Base-by-base conservation (phyloP, 2,113 vertebrate species). In the Leuciscus idus region DNA sequence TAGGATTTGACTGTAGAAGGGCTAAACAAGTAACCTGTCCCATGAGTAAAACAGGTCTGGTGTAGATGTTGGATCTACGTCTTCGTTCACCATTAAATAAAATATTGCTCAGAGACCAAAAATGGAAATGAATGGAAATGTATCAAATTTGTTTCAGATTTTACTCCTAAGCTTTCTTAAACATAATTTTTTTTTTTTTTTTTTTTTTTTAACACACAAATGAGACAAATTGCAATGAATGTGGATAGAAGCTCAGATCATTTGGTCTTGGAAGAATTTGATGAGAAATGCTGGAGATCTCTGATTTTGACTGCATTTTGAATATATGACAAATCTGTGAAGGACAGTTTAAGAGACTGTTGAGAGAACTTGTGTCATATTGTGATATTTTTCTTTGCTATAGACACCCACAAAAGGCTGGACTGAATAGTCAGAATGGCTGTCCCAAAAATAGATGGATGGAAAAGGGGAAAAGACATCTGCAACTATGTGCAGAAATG, bases 401-500 rank as follows among this genome's bases (percentile, higher is more conserved):
- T 57, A n/a, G n/a, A 28, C 43, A 28, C 23, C 13, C 30, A 46
- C 15, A 33, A 7, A 43, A 3, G 19, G 46, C 55, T 48, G 7
- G 57, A 9, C 39, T 57, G 11, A 36, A 78, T 28, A 46, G 79
- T 64, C n/a, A 4, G 21, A 30, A 86, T 83, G 8, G 23, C 75
- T 36, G 33, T 89, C 64, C 80, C 39, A 70, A 66, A 26, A 87
- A 88, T 72, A 70, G 89, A 59, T 87, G 90, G 82, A 91, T 83
- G 90, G 88, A 90, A 90, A 93, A 91, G 21, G n/a, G 3, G 76
- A 76, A 88, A 84, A 73, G 77, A 43, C 57, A 19, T 0, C 15
- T 92, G 90, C 89, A 91, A 19, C 90, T 92, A 84, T 91, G 85
- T 61, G 66, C 57, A 78, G 66, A 68, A 78, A 73, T 84, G 70